A percentile compares a stretch with the other conserved stretches of the same genome.
Conservation (phyloP, 2,113 vertebrate genomes). For the Gallinago media region DNA sequence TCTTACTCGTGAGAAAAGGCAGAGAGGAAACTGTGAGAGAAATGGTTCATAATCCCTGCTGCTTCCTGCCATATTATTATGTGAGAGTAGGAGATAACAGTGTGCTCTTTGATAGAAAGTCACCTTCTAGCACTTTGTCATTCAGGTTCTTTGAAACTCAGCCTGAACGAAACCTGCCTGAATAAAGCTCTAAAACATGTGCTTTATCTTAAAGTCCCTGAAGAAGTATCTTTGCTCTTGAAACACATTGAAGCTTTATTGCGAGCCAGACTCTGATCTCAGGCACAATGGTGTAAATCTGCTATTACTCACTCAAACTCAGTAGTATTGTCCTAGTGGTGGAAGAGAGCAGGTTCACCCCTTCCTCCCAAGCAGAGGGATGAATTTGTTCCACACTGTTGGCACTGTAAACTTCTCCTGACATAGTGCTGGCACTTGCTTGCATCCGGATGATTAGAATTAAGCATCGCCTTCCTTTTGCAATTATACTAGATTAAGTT, state of each 20-base stretch:
- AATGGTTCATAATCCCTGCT: neutral
- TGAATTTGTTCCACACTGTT: neutral
- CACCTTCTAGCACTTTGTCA: slow-evolving; percentile 8
- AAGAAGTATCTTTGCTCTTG: neutral
- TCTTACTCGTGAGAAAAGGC: neutral
- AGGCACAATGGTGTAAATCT: neutral
- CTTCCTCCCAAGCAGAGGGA: neutral
- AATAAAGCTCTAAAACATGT: neutral
- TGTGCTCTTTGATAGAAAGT: slow-evolving; percentile 1
- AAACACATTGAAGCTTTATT: neutral
- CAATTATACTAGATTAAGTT: slow-evolving; percentile 5
- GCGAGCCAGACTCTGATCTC: neutral
- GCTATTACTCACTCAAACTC: neutral
- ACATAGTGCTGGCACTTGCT: neutral
- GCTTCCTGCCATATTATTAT: neutral
- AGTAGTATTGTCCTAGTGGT: neutral
- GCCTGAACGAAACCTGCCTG: slow-evolving; percentile 6
- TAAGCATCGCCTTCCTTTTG: neutral
- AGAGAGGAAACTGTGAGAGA: neutral
- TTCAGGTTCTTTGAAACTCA: slow-evolving; percentile 2
- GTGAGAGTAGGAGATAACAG: neutral
- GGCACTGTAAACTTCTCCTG: neutral
- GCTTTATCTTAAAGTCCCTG: neutral
- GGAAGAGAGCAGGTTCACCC: neutral
- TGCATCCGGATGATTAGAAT: slow-evolving; percentile 11